Base-by-base conservation (phyloP, 1,140 invertebrate species). In the Akabosia matsudoensis region DNA sequence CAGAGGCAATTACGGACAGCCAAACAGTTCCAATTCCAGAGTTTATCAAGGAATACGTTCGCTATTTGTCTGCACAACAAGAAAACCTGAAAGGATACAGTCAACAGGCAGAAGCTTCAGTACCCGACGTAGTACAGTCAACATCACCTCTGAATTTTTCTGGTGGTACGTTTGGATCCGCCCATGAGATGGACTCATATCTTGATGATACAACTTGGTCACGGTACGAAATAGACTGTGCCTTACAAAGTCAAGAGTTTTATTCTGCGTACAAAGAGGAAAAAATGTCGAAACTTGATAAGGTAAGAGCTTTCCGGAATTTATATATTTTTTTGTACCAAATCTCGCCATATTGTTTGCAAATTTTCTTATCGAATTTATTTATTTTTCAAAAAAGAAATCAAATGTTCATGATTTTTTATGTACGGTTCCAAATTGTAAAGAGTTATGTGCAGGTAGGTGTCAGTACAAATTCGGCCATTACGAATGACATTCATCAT, bases 181-280 rank as follows among this genome's bases (percentile, higher is more conserved):
- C 74, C 71, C 71, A 72, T 77, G 72, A 78, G 74, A 80, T 80
- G 79, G 79, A 80, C 79, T 28, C 61, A 67, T 78, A 75, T 76
- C 74, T 80, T 75, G 76, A 77, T 30, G 76, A 77, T n/a, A 72
- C 77, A 37, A 73, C 75, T 70, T 78, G 72, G 77, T 78, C 75
- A 18, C 54, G 64, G 74, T 80, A 80, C 79, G 76, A 77, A 76
- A 70, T 80, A 45, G 79, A 80, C 61, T 78, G 79, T 80, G 79
- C 79, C 75, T 80, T 80, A 74, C 71, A 80, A 77, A 77, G 33
- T 75, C 79, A 78, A 77, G 79, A 80, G 51, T 80, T 80, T 72
- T 80, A 80, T 56, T 78, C 77, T 1, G 45, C 72, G 7, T 70
- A 33, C n/a, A 75, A 74, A 67, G 70, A 72, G 3, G 76, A 73